Conservation (phyloP, 2,888 invertebrate species). For the Cheiracanthium punctorium region DNA sequence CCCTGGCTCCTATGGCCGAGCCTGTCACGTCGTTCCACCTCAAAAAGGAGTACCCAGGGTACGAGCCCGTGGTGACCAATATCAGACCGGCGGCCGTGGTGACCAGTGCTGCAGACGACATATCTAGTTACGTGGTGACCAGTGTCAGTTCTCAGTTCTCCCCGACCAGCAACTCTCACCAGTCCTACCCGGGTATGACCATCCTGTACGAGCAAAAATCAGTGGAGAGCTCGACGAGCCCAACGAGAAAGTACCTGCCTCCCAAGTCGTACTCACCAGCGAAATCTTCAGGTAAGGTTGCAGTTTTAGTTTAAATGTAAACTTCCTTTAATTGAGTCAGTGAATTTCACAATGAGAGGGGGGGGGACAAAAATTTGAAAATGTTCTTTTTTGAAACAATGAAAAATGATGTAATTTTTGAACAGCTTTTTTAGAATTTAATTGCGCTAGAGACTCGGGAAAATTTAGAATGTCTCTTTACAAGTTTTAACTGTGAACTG, state of each 20-base stretch:
- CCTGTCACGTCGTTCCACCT: constrained; percentile 56
- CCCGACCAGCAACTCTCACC: constrained; percentile 19
- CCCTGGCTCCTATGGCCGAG: constrained; percentile 64
- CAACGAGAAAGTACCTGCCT: constrained; percentile 47
- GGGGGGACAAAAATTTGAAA: no score
- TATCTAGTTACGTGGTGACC: constrained; percentile 47
- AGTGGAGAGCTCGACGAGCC: constrained; percentile 53
- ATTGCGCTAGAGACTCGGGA: no score
- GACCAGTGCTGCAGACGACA: constrained; percentile 40
- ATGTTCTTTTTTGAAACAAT: no score
- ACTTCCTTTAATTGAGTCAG: no score
- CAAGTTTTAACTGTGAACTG: no score
- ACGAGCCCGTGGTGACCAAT: constrained; percentile 52
- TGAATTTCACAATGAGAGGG: no score
- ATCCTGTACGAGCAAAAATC: constrained; percentile 61
- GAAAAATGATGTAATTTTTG: no score
- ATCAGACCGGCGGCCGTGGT: constrained; percentile 51
- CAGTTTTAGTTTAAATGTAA: no score
- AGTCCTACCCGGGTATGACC: constrained; percentile 42
- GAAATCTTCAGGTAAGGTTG: constrained; percentile 45
- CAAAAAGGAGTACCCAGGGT: constrained; percentile 54
- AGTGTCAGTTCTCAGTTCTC: constrained; percentile 51
- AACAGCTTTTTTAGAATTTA: no score
- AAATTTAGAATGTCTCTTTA: no score
- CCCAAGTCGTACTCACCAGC: constrained; percentile 56